A percentile compares a stretch with the other conserved stretches of the same genome.
phyloP scores from a whole-genome alignment of 2,888 invertebrate species.

The Acleris emargana region DNA sequence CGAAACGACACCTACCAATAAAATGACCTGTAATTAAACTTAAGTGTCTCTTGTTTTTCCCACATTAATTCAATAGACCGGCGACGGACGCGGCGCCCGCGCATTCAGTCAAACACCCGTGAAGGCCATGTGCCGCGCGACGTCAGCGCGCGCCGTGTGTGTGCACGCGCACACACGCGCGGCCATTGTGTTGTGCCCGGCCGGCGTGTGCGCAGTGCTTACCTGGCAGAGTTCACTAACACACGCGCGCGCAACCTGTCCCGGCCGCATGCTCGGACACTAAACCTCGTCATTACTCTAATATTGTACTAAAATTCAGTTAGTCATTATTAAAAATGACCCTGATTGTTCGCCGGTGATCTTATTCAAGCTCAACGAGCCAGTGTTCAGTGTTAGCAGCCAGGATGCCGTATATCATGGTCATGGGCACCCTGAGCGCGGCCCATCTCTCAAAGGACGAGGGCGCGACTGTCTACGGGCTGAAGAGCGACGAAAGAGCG shows the following conservation, averaged over 20 bases:
- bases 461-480: slow-evolving; percentile 75
- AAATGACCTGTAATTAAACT: slow-evolving; percentile 23
- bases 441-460: slow-evolving; percentile 76
- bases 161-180: slow-evolving; percentile 41
- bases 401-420: slow-evolving; percentile 80
- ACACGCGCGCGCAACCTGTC: slow-evolving; percentile 64
- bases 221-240: slow-evolving; percentile 70
- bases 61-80: slow-evolving; percentile 30
- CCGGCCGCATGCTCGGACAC: slow-evolving; percentile 50
- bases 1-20: slow-evolving; percentile 7
- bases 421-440: slow-evolving; percentile 76
- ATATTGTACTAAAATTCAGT: slow-evolving; percentile 28
- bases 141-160: slow-evolving; percentile 49
- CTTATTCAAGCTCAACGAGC: slow-evolving; percentile 38
- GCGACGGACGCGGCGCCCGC: slow-evolving; percentile 48
- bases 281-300: slow-evolving; percentile 3
- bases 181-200: slow-evolving; percentile 30
- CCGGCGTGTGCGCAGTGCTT: slow-evolving; percentile 45
- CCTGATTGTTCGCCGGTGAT: slow-evolving; percentile 52
- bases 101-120: slow-evolving; percentile 64
- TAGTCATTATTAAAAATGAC: slow-evolving; percentile 55
- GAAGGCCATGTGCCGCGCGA: slow-evolving; percentile 67
- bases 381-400: slow-evolving; percentile 32
- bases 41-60: slow-evolving; percentile 27
- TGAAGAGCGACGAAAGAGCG: slow-evolving; percentile 74